Base-by-base conservation (phyloP, 2,797 vertebrate genomes). In the Somateria mollissima region DNA sequence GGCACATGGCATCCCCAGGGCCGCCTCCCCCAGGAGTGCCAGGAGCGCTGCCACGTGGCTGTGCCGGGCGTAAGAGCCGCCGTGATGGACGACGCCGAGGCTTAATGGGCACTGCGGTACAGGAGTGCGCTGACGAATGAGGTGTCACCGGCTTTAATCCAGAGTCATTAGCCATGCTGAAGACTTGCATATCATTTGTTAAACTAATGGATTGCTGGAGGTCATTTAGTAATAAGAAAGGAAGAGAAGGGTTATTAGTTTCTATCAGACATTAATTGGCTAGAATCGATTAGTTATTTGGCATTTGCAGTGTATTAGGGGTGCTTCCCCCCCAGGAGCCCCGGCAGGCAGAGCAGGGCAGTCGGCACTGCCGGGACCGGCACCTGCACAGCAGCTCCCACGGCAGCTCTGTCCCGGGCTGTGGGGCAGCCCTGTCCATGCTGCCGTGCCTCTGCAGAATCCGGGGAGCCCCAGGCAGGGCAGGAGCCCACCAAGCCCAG, bases 161-260 rank as follows among this genome's bases (percentile, higher is more conserved):
- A 41, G 92, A 86, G 58, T 51, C 93, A 60, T 96, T 94, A 93
- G 95, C 84, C 91, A 82, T 67, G 93, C 91, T n/a, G 66, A 88
- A 61, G 51, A 15, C 57, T 17, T 73, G 37, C 77, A 10, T 79
- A n/a, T 67, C 86, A 32, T 96, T 89, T 60, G 85, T 96, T 94
- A 94, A 76, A 61, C 95, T 94, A 96, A 97, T 96, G 88, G 84
- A 89, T 95, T 22, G 89, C 97, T 94, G 92, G 95, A 95, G 96
- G 97, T 95, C 95, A 94, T 87, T 87, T 2, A 6, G 76, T 91
- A 97, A 95, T 94, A 92, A 96, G 91, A 90, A 84, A 90, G 79
- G 71, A 92, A 95, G 80, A 93, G 94, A 43, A 86, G 76, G 84
- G 82, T 82, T 83, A 94, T 96, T 94, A 72, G 79, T 96, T 97